phyloP scores from a whole-genome alignment of 2,888 invertebrate genomes.

The Pheosia gnoma region DNA sequence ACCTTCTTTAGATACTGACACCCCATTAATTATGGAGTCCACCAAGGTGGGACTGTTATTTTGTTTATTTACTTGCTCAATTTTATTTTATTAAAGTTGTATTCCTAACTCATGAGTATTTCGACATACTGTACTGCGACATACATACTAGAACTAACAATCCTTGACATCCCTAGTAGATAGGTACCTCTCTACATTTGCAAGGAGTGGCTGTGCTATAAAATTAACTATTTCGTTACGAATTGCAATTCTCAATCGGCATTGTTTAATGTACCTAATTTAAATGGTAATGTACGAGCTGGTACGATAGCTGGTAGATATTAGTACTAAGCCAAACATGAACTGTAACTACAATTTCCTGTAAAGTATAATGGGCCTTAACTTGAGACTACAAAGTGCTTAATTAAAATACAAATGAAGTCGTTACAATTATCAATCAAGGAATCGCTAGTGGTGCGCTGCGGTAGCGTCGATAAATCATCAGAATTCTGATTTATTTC shows the following conservation, averaged over 20 bases:
- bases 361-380: no score
- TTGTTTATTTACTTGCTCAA: no score
- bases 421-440: conserved; percentile 4
- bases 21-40: conserved; percentile 2
- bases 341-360: no score
- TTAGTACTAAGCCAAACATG: no score
- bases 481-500: conserved; percentile 5
- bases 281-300: no score
- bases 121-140: neutral
- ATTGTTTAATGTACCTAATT: no score
- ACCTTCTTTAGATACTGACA: neutral
- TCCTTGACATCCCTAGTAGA: neutral
- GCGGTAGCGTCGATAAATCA: conserved; percentile 6
- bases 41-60: no score
- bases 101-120: neutral
- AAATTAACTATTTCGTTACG: neutral
- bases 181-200: neutral
- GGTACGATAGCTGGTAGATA: no score
- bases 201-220: neutral
- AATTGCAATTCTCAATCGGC: neutral
- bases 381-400: neutral
- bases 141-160: neutral
- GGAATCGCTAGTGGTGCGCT: conserved; percentile 6
- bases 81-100: no score
- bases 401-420: conserved; percentile 5